These are phyloP conservation scores for Luidia sarsii DNA, from an alignment of 53 echinoderm and acorn worm genomes.

Conservation along the genomic window DNA sequence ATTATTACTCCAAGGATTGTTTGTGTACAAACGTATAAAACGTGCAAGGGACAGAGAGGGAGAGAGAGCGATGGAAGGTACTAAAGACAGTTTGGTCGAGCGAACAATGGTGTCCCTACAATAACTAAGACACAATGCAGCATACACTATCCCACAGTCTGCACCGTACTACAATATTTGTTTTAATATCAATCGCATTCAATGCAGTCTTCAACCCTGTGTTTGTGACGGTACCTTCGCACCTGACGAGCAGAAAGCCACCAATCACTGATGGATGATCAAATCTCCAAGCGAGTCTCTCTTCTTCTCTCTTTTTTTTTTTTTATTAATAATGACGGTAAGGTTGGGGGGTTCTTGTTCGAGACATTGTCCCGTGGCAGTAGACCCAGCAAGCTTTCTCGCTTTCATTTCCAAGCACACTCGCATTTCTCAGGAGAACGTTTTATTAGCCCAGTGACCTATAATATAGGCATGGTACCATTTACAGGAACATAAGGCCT, in stretches of 20 bases:
- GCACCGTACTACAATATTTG: conserved; percentile 3
- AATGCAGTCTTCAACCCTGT: conserved; percentile 18
- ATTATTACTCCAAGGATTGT: conserved; percentile 26
- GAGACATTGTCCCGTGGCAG: too few relatives aligned
- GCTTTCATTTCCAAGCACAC: conserved; percentile 7
- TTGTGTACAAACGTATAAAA: conserved; percentile 45
- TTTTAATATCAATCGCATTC: conserved; percentile 21
- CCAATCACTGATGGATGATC: too few relatives aligned
- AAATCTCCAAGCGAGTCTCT: too few relatives aligned
- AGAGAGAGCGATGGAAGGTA: neutral
- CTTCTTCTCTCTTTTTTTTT: neutral
- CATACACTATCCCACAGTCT: neutral
- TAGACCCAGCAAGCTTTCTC: too few relatives aligned
- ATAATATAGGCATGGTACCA: too few relatives aligned
- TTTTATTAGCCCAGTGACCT: conserved; percentile 42
- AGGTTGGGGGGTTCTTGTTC: too few relatives aligned
- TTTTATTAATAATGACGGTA: too few relatives aligned
- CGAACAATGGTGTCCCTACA: conserved; percentile 1
- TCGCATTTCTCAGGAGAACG: neutral
- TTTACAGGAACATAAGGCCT: too few relatives aligned
- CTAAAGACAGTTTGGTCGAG: neutral
- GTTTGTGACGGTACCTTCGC: too few relatives aligned
- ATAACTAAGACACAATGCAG: neutral
- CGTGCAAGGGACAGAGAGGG: conserved; percentile 17
- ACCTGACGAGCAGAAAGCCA: too few relatives aligned